Evolutionary conservation across 2,113 vertebrate species (phyloP), one percentile per base, ranked within the genome.

Genomic region (Vulpes lagopus): DNA sequence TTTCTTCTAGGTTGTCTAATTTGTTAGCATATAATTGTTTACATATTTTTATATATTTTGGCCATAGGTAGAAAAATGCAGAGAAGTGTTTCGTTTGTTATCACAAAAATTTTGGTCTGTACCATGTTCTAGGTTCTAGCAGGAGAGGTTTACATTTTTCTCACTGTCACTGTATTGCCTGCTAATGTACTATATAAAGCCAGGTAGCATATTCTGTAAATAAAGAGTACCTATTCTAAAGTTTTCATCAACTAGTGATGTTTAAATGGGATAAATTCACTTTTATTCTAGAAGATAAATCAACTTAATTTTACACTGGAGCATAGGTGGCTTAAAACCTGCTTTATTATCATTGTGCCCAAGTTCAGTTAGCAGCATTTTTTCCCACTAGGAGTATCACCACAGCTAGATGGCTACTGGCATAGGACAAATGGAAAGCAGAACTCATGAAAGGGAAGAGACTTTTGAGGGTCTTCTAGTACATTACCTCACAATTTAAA

Each of bases 151-250:
- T 98, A 73, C 99, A 99, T 74, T 97, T 82, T 82, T 99, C 99
- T 90, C 99, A 98, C 85, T 99, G 99, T 93, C 99, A 98, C 69
- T 99, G 98, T 64, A 99, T 99, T 62, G 99, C 99, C 99, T 99
- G 95, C 88, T 14, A 97, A 94, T 83, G 22, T 22, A 96, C 89
- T 7, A 80, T 53, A 95, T 23, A 89, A 85, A 93, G 84, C 38
- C 2, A 17, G 1, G 79, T 71, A 81, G 19, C 67, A 62, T 84
- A 1, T 82, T 95, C 0, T 38, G 65, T 1, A 64, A 94, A 43
- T 82, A 73, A 74, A 32, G 32, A 65, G 43, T 78, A 35, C 62
- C 27, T 74, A 27, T 90, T 15, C 8, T 22, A 88, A 49, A 85
- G 27, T 25, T 91, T 95, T 78, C 65, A 92, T 35, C 5, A 22